Base-by-base conservation (phyloP, 2,797 vertebrate species). In the Perodicticus potto region DNA sequence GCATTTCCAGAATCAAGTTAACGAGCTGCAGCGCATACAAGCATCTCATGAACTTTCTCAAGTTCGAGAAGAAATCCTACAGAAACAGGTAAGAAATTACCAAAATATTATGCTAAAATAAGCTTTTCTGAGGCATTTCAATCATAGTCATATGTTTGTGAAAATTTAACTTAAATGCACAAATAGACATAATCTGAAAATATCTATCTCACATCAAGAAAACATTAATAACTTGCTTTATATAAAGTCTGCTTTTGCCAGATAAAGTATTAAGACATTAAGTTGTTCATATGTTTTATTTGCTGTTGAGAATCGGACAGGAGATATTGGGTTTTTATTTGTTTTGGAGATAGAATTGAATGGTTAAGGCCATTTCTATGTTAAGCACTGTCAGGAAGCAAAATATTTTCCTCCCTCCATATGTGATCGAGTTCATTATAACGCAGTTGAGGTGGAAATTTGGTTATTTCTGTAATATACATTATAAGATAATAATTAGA, bases 1-100 rank as follows among this genome's bases (percentile, higher is more conserved):
- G 92, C 99, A 99, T 98, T 98, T 99, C 87, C 99, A 99, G 94
- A 98, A 99, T 20, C 99, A 99, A 98, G 97, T 99, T 69, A 96
- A 94, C 40, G 99, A 99, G 49, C 98, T 99, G 4, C 99, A 99
- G 91, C 97, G 93, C 91, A 98, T 96, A 94, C 99, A 98, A 96
- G 99, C 99, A 29, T 99, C 98, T 1, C 98, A 99, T 86, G 82
- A 92, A 11, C 70, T 99, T 94, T 99, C 99, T 95, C 99, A 98
- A 94, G 98, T 98, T 91, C 95, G 99, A 97, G 99, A 99, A 95
- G 99, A 99, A 65, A 98, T 99, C 27, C 98, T 99, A 81, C 99
- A 99, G 96, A 99, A 98, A 70, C 99, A 99, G 99, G 99, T 99
- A 98, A 83, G 69, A 74, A 81, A 92, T 96, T 85, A 59, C 1